Evolutionary conservation across 2,113 vertebrate species (phyloP).

Genomic region (Thymallus thymallus): DNA sequence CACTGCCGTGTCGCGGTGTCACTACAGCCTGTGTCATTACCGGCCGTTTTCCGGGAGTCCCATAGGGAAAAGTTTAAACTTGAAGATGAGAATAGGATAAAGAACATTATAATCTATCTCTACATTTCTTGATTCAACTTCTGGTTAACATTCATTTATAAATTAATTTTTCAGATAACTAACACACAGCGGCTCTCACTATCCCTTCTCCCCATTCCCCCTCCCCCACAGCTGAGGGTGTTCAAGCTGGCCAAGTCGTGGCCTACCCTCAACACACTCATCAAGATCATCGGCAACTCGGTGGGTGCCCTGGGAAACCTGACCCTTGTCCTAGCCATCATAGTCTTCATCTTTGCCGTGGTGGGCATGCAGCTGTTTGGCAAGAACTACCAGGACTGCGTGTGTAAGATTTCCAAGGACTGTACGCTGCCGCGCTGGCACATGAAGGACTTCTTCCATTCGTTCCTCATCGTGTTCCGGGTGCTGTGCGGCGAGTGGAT

Average conservation of each 20-base stretch:
- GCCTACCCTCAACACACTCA: conserved; percentile 95
- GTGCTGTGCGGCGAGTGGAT: conserved; percentile 98
- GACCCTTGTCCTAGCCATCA: conserved; percentile 95
- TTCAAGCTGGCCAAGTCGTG: conserved; percentile 97
- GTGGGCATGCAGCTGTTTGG: conserved; percentile 98
- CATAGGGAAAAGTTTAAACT: no score
- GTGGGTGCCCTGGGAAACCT: conserved; percentile 96
- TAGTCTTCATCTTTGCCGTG: conserved; percentile 97
- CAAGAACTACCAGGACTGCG: conserved; percentile 85
- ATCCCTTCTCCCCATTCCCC: no score
- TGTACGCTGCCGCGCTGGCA: conserved; percentile 92
- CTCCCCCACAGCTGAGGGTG: conserved; percentile 82
- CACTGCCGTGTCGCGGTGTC: no score
- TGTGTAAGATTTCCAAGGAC: conserved; percentile 83
- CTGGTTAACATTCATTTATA: no score
- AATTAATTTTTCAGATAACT: not conserved
- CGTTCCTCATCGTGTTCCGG: conserved; percentile 89
- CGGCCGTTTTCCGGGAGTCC: no score
- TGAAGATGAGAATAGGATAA: no score
- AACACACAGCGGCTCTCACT: conserved; percentile 58
- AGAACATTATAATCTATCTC: no score
- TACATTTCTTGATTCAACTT: no score
- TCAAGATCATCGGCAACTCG: conserved; percentile 98
- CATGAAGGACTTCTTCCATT: conserved; percentile 96
- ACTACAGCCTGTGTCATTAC: no score